Conservation (phyloP, 2,888 invertebrate species). For the Melanostoma scalare region DNA sequence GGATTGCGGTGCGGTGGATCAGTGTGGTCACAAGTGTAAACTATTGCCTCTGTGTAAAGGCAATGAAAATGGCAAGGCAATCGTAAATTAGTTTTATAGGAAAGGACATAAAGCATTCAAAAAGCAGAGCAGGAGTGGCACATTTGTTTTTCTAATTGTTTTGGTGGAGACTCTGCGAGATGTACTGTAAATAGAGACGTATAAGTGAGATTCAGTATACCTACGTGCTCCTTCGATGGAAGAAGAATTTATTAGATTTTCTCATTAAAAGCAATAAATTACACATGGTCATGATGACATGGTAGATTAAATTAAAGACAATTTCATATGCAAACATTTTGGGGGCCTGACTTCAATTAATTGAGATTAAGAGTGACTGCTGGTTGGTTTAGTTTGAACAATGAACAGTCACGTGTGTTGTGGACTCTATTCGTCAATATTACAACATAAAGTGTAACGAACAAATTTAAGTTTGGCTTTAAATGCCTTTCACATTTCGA, state of each 20-base stretch:
- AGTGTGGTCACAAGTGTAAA: conserved; percentile 77
- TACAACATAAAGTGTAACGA: no score
- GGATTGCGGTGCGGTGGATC: conserved; percentile 58
- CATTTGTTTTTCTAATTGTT: conserved; percentile 61
- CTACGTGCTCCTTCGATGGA: background rate
- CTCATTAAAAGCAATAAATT: conserved; percentile 66
- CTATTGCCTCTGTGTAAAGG: conserved; percentile 73
- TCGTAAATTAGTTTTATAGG: conserved; percentile 71
- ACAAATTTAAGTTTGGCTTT: no score
- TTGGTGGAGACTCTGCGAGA: conserved; percentile 33
- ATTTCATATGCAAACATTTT: conserved; percentile 52
- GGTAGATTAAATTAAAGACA: conserved; percentile 54
- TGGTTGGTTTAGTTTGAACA: no score
- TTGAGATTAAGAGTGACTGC: background rate
- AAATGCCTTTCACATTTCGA: no score
- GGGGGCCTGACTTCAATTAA: conserved; percentile 30
- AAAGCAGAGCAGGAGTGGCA: conserved; percentile 25
- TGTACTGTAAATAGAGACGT: conserved; percentile 60
- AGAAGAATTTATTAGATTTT: conserved; percentile 40
- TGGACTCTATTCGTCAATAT: background rate
- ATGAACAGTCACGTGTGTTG: no score
- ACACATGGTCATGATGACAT: conserved; percentile 51
- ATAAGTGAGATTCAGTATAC: conserved; percentile 28
- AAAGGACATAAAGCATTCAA: conserved; percentile 69
- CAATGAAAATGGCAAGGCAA: conserved; percentile 31